Evolutionary conservation across 2,797 vertebrate genomes (phyloP).

Genomic region (Danio aesculapii): DNA sequence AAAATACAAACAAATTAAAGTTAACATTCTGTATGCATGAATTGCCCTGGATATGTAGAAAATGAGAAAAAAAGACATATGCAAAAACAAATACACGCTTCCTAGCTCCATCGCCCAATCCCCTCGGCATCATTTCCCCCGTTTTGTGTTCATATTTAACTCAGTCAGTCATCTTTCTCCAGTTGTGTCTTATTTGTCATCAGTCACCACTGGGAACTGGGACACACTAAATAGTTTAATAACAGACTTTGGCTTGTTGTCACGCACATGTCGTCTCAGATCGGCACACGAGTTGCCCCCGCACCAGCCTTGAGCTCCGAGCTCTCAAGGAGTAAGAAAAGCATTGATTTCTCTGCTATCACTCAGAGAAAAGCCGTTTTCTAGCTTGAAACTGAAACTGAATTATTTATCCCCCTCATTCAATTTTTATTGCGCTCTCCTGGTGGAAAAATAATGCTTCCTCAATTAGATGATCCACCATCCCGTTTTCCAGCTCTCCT

Average conservation of each 20-base stretch:
- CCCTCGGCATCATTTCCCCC: background rate
- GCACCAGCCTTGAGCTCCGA: slow-evolving; percentile 19
- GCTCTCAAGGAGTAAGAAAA: slow-evolving; percentile 45
- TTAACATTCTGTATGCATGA: too few species aligned
- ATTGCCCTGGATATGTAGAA: too few species aligned
- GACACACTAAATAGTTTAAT: slow-evolving; percentile 24
- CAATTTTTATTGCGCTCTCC: slow-evolving; percentile 80
- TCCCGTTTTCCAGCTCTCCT: slow-evolving; percentile 49
- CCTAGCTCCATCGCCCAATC: too few species aligned
- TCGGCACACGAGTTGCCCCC: slow-evolving; percentile 40
- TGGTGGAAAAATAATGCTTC: slow-evolving; percentile 75
- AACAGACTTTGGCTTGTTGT: slow-evolving; percentile 30
- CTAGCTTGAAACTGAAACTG: slow-evolving; percentile 75
- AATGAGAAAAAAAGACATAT: too few species aligned
- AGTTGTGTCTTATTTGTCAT: slow-evolving; percentile 53
- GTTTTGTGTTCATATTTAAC: slow-evolving; percentile 2
- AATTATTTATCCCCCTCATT: slow-evolving; percentile 84
- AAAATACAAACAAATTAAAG: too few species aligned
- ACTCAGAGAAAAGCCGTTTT: slow-evolving; percentile 78
- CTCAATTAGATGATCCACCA: slow-evolving; percentile 61
- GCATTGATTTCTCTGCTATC: slow-evolving; percentile 79
- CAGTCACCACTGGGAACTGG: slow-evolving; percentile 8
- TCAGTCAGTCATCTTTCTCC: slow-evolving; percentile 1
- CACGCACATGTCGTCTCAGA: background rate
- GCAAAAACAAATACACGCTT: too few species aligned